Evolutionary conservation across 2,797 vertebrate species (phyloP).

Genomic region (Silurus aristotelis): DNA sequence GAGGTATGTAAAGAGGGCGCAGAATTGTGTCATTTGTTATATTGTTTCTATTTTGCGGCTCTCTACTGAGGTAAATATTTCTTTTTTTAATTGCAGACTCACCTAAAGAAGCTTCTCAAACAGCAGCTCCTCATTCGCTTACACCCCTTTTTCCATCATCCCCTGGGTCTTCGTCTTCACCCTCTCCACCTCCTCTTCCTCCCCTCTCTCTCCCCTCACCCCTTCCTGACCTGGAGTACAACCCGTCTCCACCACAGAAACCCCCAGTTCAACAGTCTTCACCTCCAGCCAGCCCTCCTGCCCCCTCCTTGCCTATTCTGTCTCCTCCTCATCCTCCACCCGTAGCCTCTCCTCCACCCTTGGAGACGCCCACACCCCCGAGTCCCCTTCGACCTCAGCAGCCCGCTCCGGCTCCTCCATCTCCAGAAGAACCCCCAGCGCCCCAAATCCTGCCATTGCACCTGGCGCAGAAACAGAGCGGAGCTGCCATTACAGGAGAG

Average conservation of each 20-base stretch:
- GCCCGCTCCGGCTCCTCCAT: constrained; percentile 71
- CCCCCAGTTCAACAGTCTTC: constrained; percentile 52
- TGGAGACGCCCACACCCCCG: constrained; percentile 65
- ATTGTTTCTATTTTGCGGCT: not conserved
- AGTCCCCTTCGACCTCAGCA: constrained; percentile 60
- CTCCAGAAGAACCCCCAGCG: constrained; percentile 79
- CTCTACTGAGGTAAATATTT: not conserved
- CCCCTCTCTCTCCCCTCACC: constrained; percentile 70
- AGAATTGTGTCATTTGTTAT: not conserved
- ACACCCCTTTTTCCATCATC: constrained; percentile 55
- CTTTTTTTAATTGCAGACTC: constrained; percentile 61
- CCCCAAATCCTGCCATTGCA: constrained; percentile 83
- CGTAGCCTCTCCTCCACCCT: constrained; percentile 69
- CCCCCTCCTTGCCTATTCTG: constrained; percentile 58
- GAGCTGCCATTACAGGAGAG: constrained; percentile 87
- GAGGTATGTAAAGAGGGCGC: constrained; percentile 62
- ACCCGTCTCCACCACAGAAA: constrained; percentile 48
- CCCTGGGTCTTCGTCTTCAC: constrained; percentile 64
- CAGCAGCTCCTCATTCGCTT: constrained; percentile 62
- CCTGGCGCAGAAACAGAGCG: constrained; percentile 88
- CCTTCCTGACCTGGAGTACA: constrained; percentile 64
- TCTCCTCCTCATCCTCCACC: constrained; percentile 60
- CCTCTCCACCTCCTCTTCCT: constrained; percentile 75
- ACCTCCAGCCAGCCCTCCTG: constrained; percentile 56
- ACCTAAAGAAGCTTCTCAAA: constrained; percentile 67